Evolutionary conservation across 2,888 invertebrate genomes (phyloP), one percentile per base, ranked within the genome.

Genomic region (Portevinia maculata): DNA sequence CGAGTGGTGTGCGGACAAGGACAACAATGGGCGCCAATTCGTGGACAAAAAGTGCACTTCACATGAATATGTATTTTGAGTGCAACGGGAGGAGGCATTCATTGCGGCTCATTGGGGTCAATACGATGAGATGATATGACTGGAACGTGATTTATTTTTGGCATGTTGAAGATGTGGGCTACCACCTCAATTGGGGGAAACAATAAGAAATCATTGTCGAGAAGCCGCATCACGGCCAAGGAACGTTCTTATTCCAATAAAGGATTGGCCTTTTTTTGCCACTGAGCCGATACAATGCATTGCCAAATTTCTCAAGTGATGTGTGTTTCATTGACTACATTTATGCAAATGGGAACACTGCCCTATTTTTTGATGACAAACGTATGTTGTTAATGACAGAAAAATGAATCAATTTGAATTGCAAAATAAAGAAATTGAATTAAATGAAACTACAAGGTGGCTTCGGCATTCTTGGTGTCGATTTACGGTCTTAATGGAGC

Each of bases 121-220:
- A n/a, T n/a, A 81, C 59, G 71, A 50, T 48, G 55, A 65, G 81
- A 81, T 65, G 81, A 79, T 69, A 79, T 69, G 62, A 34, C 41
- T 57, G 70, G 19, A 52, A 81, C 81, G 81, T 81, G 81, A 81
- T 75, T 67, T 64, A 79, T 79, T 79, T 79, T 50, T 50, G 79
- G 69, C 37, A 13, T 34, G 50, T 69, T 44, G 46, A 41, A 19
- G 15, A 57, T 44, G 48, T 48, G 24, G 37, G 46, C 52, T 55
- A 17, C 30, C 15, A 24, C 30, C 15, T 19, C 17, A 21, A 55
- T 34, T 24, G 34, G 6, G 37, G 41, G 19, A 21, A 19, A 50
- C 71, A 73, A 73, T 79, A 37, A 55, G 60, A 55, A 55, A 39
- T 37, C 32, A 39, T 57, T 74, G 34, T 48, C 39, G 39, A 48